phyloP scores from a whole-genome alignment of 2,888 invertebrate genomes.

The Alviniconcha strummeri region DNA sequence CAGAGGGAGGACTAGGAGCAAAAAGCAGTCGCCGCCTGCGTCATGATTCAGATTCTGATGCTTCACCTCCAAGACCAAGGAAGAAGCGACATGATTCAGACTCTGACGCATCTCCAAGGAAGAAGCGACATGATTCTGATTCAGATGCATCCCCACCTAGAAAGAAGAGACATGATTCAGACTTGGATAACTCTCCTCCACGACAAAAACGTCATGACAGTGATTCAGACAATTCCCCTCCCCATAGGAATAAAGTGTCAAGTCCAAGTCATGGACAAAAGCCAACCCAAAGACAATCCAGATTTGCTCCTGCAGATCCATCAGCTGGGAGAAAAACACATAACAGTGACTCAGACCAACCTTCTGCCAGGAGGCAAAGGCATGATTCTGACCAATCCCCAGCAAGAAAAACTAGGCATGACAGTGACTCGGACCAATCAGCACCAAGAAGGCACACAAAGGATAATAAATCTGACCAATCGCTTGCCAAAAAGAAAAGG shows the following conservation, averaged over 20 bases:
- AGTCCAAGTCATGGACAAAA: neutral
- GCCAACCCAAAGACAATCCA: slow-evolving; percentile 33
- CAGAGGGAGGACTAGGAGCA: neutral
- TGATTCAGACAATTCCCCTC: slow-evolving; percentile 26
- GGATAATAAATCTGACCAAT: slow-evolving; percentile 63
- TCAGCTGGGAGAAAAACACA: slow-evolving; percentile 61
- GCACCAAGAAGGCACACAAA: slow-evolving; percentile 61
- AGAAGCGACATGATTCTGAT: slow-evolving; percentile 57
- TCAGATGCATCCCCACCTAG: slow-evolving; percentile 63
- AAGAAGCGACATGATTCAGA: slow-evolving; percentile 35
- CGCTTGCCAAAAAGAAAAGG: slow-evolving; percentile 63
- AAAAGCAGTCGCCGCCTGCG: neutral
- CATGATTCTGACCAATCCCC: slow-evolving; percentile 69
- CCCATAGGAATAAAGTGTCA: neutral
- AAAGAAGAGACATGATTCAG: slow-evolving; percentile 54
- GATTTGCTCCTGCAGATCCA: slow-evolving; percentile 67
- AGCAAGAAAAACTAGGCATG: slow-evolving; percentile 54
- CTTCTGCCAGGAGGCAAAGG: slow-evolving; percentile 40
- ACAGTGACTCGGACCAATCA: slow-evolving; percentile 45
- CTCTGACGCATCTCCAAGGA: slow-evolving; percentile 38
- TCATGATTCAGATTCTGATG: slow-evolving; percentile 30
- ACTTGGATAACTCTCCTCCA: slow-evolving; percentile 66
- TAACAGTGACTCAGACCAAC: slow-evolving; percentile 52
- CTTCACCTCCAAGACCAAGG: slow-evolving; percentile 18
- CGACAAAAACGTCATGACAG: slow-evolving; percentile 60